These are phyloP conservation scores for Acheta domesticus DNA, from an alignment of 2,888 invertebrate species.

Conservation along the genomic window DNA sequence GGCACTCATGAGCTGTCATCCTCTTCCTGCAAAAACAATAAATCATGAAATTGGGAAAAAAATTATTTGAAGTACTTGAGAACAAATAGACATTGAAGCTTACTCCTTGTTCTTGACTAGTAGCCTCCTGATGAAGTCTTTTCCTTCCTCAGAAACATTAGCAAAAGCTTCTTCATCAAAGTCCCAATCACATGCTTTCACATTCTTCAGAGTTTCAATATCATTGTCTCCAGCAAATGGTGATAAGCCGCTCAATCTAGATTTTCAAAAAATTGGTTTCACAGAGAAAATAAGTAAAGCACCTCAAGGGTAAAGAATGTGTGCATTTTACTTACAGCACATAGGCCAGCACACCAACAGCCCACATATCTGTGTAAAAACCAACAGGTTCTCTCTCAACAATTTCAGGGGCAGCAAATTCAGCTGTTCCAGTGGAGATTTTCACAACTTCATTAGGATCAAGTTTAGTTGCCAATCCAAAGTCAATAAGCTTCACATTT, in stretches of 20 bases:
- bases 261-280: conserved; percentile 32
- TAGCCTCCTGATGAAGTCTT: conserved; percentile 94
- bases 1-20: conserved; percentile 96
- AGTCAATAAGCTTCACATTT: conserved; percentile 97
- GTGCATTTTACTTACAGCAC: conserved; percentile 73
- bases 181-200: conserved; percentile 98
- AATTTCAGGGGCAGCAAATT: conserved; percentile 99
- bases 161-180: conserved; percentile 95
- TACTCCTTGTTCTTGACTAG: conserved; percentile 90
- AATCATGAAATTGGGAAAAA: background rate
- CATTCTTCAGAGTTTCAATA: conserved; percentile 95
- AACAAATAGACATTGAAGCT: conserved; percentile 46
- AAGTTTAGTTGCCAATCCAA: conserved; percentile 96
- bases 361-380: conserved; percentile 99
- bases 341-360: conserved; percentile 96
- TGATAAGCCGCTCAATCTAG: conserved; percentile 89
- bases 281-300: background rate
- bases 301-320: background rate
- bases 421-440: conserved; percentile 98
- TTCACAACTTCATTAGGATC: conserved; percentile 99
- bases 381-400: conserved; percentile 98
- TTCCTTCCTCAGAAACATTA: conserved; percentile 92
- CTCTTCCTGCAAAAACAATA: conserved; percentile 65
- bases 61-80: background rate
- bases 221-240: conserved; percentile 99